These are phyloP conservation scores for Spondyliosoma cantharus DNA, from an alignment of 2,797 vertebrate species.

Conservation along the genomic window DNA sequence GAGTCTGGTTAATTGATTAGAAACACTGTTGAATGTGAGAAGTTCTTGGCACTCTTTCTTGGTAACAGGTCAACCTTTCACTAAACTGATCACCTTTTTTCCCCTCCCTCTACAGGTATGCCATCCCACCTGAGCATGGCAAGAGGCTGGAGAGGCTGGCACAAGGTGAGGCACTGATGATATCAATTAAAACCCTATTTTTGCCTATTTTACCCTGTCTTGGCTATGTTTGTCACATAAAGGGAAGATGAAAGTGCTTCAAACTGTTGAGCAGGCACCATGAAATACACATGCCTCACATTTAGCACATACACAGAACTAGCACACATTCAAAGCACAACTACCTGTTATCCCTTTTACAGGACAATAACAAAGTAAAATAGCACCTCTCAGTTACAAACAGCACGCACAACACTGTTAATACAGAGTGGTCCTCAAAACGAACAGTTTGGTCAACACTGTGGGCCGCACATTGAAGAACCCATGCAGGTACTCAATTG, in stretches of 20 bases:
- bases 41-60: not conserved
- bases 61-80: not conserved
- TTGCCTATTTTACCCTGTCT: not conserved
- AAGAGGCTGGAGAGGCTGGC: constrained; percentile 86
- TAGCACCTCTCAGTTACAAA: constrained; percentile 3
- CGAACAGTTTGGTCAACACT: constrained; percentile 9
- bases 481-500: constrained; percentile 12
- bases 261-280: not conserved
- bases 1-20: no score
- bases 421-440: constrained; percentile 10
- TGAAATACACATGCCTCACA: constrained; percentile 5
- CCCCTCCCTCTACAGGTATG: constrained; percentile 77
- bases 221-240: not conserved
- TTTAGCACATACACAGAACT: constrained; percentile 6
- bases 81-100: constrained; percentile 5
- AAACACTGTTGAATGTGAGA: not conserved
- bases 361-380: constrained; percentile 9
- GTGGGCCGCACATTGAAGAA: constrained; percentile 7
- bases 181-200: not conserved
- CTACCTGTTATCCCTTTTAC: not conserved
- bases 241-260: constrained; percentile 2
- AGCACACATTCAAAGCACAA: not conserved
- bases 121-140: constrained; percentile 84
- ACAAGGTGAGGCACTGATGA: constrained; percentile 76
- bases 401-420: constrained; percentile 14